Base-by-base conservation (phyloP, 2,113 vertebrate species). In the Erinaceus europaeus region DNA sequence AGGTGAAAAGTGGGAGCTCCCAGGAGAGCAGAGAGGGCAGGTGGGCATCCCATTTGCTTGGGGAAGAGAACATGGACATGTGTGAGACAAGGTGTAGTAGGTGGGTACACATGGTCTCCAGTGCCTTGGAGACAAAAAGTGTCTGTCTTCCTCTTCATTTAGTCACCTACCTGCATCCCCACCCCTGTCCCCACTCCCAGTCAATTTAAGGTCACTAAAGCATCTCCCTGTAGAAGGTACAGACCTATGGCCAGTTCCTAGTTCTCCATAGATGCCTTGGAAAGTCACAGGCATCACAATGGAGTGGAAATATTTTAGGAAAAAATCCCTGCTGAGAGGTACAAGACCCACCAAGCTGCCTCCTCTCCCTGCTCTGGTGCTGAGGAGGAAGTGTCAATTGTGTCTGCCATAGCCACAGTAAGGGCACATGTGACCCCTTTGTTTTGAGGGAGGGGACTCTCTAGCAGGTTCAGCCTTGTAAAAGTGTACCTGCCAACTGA, bases 11-110 rank as follows among this genome's bases (percentile, higher is more conserved):
- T 61, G 27, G 69, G 82, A 73, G 87, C 84, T 89, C 29, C 27
- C 79, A 67, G 82, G 91, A 87, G 61, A 73, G 83, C 82, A 55
- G 91, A 84, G 91, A 44, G 86, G 93, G 80, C 77, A 87, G 59
- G 25, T n/a, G n/a, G n/a, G n/a, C n/a, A n/a, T n/a, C n/a, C n/a
- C n/a, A n/a, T n/a, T n/a, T n/a, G n/a, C n/a, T n/a, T n/a, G n/a
- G n/a, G n/a, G n/a, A n/a, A n/a, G n/a, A n/a, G n/a, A n/a, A n/a
- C n/a, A n/a, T n/a, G n/a, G n/a, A 25, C 25, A 42, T 3, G 17
- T 7, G 64, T 57, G 27, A 10, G 29, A 12, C 10, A 27, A 27
- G 2, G 8, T 67, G 36, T 14, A 29, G 20, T 40, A 7, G 20
- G 21, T 25, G 1, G 9, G 11, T n/a, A n/a, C n/a, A n/a, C n/a